Percentiles rank a stretch among this genome's conserved stretches.
Evolutionary conservation across 2,797 vertebrate species (phyloP).

Genomic region (Lepilemur septentrionalis): DNA sequence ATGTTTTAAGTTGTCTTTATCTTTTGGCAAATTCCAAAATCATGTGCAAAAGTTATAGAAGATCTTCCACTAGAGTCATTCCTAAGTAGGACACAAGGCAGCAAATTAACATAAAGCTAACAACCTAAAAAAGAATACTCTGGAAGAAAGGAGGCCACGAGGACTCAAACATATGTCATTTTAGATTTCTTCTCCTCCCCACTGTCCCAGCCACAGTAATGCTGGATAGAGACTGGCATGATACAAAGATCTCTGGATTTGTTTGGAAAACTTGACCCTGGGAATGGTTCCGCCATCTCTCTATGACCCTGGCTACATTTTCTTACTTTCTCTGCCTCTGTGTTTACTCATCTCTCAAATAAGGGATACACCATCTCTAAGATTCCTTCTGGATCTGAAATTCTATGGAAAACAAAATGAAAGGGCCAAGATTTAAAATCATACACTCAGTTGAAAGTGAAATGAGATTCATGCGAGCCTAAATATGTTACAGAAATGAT

Average conservation of each 20-base stretch:
- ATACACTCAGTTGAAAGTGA: neutral
- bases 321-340: neutral
- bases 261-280: neutral
- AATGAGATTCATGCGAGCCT: neutral
- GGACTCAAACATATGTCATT: neutral
- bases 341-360: neutral
- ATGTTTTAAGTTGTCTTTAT: neutral
- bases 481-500: neutral
- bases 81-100: constrained; percentile 4
- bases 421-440: neutral
- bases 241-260: neutral
- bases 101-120: neutral
- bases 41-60: neutral
- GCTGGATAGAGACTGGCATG: neutral
- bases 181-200: neutral
- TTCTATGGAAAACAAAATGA: neutral
- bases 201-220: neutral
- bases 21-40: constrained; percentile 6
- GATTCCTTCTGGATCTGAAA: neutral
- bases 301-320: neutral
- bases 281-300: neutral
- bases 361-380: neutral
- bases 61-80: neutral
- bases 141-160: neutral
- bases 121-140: neutral